phyloP scores from a whole-genome alignment of 37 sponge, comb jelly and placozoan species.

The Hexactinellida sp. region DNA sequence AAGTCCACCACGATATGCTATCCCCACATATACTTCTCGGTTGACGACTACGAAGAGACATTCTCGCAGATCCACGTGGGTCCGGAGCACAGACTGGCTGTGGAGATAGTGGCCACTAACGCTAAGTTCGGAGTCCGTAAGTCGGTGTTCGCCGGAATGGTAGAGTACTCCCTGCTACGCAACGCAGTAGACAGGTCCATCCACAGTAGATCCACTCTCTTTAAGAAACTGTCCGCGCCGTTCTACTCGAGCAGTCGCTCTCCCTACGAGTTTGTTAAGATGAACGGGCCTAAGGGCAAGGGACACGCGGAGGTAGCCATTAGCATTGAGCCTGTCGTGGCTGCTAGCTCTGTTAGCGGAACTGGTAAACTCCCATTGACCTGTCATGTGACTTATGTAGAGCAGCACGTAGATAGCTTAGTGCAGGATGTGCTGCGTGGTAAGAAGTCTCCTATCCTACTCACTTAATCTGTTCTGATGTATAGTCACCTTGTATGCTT shows the following conservation, averaged over 20 bases:
- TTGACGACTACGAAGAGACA: not conserved
- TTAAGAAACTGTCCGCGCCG: not conserved
- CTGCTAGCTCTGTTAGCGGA: not conserved
- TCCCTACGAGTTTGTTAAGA: conserved; percentile 18
- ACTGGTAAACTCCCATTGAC: not conserved
- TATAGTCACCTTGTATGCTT: not conserved
- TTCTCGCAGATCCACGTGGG: not conserved
- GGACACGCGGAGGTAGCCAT: conserved; percentile 24
- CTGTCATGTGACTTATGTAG: conserved; percentile 1
- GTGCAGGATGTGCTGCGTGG: not conserved
- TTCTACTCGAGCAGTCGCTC: not conserved
- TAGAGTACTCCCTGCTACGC: not conserved
- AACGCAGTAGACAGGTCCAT: not conserved
- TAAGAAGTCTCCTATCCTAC: not conserved
- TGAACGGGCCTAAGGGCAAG: conserved; percentile 23
- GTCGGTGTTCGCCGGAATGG: not conserved
- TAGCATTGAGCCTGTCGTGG: not conserved
- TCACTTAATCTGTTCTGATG: not conserved
- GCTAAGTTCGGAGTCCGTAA: not conserved
- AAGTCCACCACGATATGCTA: not conserved
- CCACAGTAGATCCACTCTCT: not conserved
- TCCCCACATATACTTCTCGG: conserved; percentile 10
- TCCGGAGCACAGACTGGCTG: not conserved
- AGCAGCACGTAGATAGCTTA: not conserved
- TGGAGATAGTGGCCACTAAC: not conserved